Evolutionary conservation across 2,888 invertebrate species (phyloP), one percentile per base, ranked within the genome.

Genomic region (Meliscaeva auricollis): DNA sequence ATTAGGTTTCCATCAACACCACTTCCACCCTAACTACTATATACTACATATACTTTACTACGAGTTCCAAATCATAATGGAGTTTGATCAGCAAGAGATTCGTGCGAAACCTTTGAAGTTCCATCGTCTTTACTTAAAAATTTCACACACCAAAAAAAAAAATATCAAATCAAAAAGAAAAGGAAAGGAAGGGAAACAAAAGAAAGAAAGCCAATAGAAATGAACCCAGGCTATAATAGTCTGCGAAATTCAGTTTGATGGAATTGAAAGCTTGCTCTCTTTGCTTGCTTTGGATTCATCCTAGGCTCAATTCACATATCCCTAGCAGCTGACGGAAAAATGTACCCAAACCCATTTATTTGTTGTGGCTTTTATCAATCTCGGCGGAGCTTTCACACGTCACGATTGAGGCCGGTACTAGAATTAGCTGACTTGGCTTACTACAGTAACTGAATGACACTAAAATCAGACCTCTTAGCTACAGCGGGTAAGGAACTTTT

Each of bases 21-120:
- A n/a, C 15, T 52, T 0, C 0, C 52, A n/a, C 11, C 15, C 2
- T 30, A 8, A 3, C 3, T 9, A 38, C 11, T 38, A 9, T n/a
- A n/a, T n/a, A 38, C 38, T 38, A 11, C 20, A n/a, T 17, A 3
- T 46, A 2, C 17, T 9, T 1, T n/a, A n/a, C 48, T 20, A 20
- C 4, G 11, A 17, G 11, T 35, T 56, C 13, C 20, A 32, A 35
- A 56, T 56, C 56, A 56, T 20, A 56, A 35, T 56, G 17, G 32
- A 17, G 6, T 56, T 56, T 56, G 56, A 56, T 56, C 56, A 56
- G 56, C 56, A 56, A 26, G 32, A 32, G 32, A 56, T 56, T 56
- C 13, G 17, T 56, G 32, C 5, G 32, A 32, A 11, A 35, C 56
- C 17, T 56, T 56, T 56, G 32, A 56, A 6, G 56, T 56, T 56